phyloP scores from a whole-genome alignment of 2,888 invertebrate species.

The Habroteleia sp. region DNA sequence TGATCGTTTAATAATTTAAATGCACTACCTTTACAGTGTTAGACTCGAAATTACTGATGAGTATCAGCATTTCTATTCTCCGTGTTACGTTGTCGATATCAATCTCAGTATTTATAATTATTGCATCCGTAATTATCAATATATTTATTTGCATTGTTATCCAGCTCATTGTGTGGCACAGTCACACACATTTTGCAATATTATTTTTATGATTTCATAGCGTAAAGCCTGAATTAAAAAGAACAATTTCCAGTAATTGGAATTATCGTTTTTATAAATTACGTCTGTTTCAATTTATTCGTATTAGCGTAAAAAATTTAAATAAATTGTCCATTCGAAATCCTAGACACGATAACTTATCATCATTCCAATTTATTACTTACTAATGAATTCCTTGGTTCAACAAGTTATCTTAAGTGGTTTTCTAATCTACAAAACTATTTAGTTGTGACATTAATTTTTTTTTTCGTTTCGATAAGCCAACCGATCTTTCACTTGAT shows the following conservation, averaged over 20 bases:
- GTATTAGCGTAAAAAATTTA: slow-evolving; percentile 9
- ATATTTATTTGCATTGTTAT: slow-evolving; percentile 36
- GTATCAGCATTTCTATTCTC: slow-evolving; percentile 45
- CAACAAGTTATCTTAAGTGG: slow-evolving; percentile 49
- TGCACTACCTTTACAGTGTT: slow-evolving; percentile 31
- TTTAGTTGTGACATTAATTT: slow-evolving; percentile 40
- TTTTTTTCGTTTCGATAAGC: slow-evolving; percentile 40
- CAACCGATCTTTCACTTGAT: slow-evolving; percentile 26
- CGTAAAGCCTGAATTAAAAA: too few species aligned
- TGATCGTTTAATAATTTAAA: slow-evolving; percentile 42
- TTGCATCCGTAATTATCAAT: slow-evolving; percentile 44
- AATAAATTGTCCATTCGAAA: slow-evolving; percentile 11
- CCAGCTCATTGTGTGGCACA: slow-evolving; percentile 17
- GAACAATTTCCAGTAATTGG: too few species aligned
- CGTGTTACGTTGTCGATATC: slow-evolving; percentile 32
- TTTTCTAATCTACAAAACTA: slow-evolving; percentile 22
- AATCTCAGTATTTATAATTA: slow-evolving; percentile 49
- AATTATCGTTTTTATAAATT: too few species aligned
- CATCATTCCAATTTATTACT: slow-evolving; percentile 44
- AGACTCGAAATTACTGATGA: slow-evolving; percentile 39
- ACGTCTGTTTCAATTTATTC: too few species aligned
- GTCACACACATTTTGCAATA: too few species aligned
- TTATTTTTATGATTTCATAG: too few species aligned
- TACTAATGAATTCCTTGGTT: slow-evolving; percentile 45
- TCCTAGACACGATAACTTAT: slow-evolving; percentile 29